Conservation (phyloP, 1,140 invertebrate species). For the Calycopis cecrops region DNA sequence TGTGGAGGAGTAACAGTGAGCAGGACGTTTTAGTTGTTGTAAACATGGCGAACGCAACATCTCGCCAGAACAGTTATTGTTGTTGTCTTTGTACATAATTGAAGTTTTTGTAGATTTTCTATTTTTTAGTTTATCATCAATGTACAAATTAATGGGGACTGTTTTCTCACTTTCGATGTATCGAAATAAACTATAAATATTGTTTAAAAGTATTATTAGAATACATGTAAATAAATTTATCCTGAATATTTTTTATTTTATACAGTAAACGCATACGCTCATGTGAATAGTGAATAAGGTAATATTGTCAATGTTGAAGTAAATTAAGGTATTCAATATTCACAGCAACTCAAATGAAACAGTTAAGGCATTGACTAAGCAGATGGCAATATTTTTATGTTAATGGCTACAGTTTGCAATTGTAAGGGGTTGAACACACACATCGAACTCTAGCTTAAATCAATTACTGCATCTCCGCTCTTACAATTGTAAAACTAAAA, state of each 20-base stretch:
- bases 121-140: slow-evolving; percentile 61
- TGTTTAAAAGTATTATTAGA: slow-evolving; percentile 72
- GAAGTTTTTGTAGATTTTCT: slow-evolving; percentile 68
- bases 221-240: slow-evolving; percentile 69
- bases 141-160: slow-evolving; percentile 67
- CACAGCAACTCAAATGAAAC: slow-evolving; percentile 19
- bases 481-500: not conserved
- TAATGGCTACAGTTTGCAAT: not conserved
- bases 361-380: slow-evolving; percentile 8
- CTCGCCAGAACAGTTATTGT: slow-evolving; percentile 55
- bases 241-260: slow-evolving; percentile 55
- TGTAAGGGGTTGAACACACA: slow-evolving; percentile 1
- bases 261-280: slow-evolving; percentile 32
- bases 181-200: slow-evolving; percentile 65
- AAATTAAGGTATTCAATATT: slow-evolving; percentile 19
- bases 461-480: not conserved
- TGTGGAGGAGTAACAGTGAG: slow-evolving; percentile 3
- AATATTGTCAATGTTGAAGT: slow-evolving; percentile 21
- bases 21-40: slow-evolving; percentile 24
- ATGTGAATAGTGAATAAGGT: slow-evolving; percentile 22
- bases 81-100: slow-evolving; percentile 67
- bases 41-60: slow-evolving; percentile 16
- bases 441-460: slow-evolving; percentile 2
- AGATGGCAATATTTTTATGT: slow-evolving; percentile 16
- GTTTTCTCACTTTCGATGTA: slow-evolving; percentile 45